phyloP scores from a whole-genome alignment of 2,113 vertebrate species.

The Rhinoptilus africanus region DNA sequence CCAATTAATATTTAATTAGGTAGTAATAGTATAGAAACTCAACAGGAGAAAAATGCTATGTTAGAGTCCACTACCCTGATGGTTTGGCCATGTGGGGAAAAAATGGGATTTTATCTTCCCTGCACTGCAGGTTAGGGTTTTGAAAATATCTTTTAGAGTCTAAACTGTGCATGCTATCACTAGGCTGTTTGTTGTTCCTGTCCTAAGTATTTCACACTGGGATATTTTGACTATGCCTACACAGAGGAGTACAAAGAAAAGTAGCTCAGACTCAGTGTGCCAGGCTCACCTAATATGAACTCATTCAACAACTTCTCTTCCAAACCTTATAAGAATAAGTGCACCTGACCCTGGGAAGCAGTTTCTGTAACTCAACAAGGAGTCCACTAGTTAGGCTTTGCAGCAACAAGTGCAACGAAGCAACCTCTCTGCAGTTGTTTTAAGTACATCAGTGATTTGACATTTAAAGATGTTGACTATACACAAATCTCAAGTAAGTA shows the following conservation, averaged over 20 bases:
- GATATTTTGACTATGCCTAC: not conserved
- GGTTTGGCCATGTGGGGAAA: not conserved
- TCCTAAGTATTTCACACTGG: not conserved
- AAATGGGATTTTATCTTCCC: not conserved
- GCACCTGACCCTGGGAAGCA: not conserved
- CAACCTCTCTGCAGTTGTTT: not conserved
- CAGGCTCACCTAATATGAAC: not conserved
- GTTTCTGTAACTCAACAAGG: not conserved
- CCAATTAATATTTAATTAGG: not conserved
- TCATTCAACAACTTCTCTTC: not conserved
- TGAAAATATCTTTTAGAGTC: not conserved
- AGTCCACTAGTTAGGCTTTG: not conserved
- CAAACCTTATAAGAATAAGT: accelerated
- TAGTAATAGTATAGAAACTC: not conserved
- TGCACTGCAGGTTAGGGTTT: not conserved
- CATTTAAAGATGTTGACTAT: not conserved
- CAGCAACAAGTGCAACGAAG: not conserved
- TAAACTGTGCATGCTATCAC: not conserved
- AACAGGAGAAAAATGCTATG: not conserved
- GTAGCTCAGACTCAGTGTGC: not conserved
- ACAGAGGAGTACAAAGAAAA: not conserved
- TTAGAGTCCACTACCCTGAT: not conserved
- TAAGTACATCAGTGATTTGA: not conserved
- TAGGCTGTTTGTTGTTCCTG: not conserved
- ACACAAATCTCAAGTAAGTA: not conserved